Conservation (phyloP, 2,113 vertebrate genomes). For the Scalopus aquaticus region DNA sequence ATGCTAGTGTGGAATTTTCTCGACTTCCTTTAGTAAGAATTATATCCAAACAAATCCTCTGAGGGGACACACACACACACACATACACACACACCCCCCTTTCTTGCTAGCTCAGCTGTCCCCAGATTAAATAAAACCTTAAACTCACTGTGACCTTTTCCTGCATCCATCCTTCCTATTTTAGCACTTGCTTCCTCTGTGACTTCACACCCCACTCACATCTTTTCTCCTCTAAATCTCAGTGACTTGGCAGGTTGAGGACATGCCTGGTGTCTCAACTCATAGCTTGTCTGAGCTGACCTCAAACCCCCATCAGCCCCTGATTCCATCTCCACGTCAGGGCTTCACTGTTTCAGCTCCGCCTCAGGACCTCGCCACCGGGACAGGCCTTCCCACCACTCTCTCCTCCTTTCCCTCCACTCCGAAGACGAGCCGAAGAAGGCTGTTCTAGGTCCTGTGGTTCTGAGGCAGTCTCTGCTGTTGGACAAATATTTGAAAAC, state of each 20-base stretch:
- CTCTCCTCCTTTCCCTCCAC: not conserved
- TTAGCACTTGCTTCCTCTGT: not conserved
- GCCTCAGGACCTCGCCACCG: too few species aligned
- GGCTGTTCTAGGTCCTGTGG: not conserved
- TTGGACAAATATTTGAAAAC: not conserved
- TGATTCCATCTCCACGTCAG: not conserved
- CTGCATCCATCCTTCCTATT: not conserved
- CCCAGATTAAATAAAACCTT: not conserved
- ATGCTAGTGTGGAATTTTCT: not conserved
- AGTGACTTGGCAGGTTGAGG: not conserved
- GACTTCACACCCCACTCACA: not conserved
- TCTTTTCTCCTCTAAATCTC: not conserved
- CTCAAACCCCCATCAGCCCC: not conserved
- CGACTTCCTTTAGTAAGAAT: not conserved
- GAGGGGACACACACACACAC: not conserved
- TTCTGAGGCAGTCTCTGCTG: not conserved
- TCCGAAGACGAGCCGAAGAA: not conserved
- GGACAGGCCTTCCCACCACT: accelerated
- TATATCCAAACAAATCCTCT: not conserved
- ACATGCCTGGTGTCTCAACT: not conserved
- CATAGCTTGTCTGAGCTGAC: not conserved
- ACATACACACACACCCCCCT: not conserved
- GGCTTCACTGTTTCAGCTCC: not conserved
- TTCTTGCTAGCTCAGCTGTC: not conserved
- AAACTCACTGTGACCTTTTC: not conserved